A percentile compares a stretch with the other conserved stretches of the same genome.
phyloP scores from a whole-genome alignment of 1,140 invertebrate species.

The Anagrus nilaparvatae region DNA sequence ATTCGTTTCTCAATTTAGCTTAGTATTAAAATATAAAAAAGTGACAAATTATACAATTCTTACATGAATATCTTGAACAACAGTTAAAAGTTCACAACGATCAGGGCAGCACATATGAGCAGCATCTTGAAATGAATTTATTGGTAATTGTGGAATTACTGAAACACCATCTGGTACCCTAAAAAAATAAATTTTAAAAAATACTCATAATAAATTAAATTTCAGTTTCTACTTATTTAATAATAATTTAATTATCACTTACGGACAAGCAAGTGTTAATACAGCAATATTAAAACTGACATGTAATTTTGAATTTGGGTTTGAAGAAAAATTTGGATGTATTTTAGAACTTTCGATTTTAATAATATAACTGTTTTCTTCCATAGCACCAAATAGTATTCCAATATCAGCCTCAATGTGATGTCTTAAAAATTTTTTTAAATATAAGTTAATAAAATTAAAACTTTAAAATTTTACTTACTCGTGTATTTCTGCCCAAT shows the following conservation, averaged over 20 bases:
- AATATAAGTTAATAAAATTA: slow-evolving; percentile 1
- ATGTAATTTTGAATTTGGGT: slow-evolving; percentile 14
- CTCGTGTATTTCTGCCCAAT: slow-evolving; percentile 19
- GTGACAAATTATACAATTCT: slow-evolving; percentile 3
- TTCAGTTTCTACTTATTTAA: slow-evolving; percentile 5
- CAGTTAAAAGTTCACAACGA: slow-evolving; percentile 19
- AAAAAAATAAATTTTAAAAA: slow-evolving; percentile 4
- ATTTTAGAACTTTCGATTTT: slow-evolving; percentile 18
- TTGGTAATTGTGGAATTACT: slow-evolving; percentile 16
- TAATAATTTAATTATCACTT: too few relatives aligned
- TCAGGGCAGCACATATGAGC: slow-evolving; percentile 20
- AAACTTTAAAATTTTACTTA: slow-evolving; percentile 16
- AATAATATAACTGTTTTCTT: slow-evolving; percentile 15
- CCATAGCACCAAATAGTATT: slow-evolving; percentile 17
- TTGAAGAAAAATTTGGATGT: slow-evolving; percentile 19
- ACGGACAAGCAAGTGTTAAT: slow-evolving; percentile 20
- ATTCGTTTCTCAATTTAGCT: too few relatives aligned
- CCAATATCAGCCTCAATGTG: slow-evolving; percentile 16
- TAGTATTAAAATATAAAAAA: too few relatives aligned
- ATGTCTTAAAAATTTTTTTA: too few relatives aligned
- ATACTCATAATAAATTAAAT: neutral
- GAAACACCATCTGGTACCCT: slow-evolving; percentile 12
- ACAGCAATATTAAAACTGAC: slow-evolving; percentile 20
- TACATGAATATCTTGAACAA: slow-evolving; percentile 17
- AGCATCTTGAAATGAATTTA: slow-evolving; percentile 15